Evolutionary conservation across 2,113 vertebrate species (phyloP).

Genomic region (Takifugu bimaculatus): DNA sequence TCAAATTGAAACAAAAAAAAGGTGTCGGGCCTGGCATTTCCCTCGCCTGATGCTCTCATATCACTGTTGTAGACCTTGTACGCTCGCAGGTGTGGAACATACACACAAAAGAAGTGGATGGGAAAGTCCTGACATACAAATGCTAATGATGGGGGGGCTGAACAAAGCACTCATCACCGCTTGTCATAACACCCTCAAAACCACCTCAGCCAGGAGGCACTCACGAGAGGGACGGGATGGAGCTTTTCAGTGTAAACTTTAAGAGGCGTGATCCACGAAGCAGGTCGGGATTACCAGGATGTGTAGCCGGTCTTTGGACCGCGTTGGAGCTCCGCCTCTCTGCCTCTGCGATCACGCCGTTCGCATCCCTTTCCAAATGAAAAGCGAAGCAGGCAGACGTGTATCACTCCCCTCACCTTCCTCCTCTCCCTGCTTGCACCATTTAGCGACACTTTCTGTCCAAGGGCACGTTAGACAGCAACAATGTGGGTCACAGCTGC

Average conservation of each 20-base stretch:
- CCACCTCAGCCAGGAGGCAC: slow-evolving; percentile 25
- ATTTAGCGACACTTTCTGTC: background rate
- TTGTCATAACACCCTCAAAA: slow-evolving; percentile 17
- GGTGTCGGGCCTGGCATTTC: background rate
- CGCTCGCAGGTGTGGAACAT: slow-evolving; percentile 13
- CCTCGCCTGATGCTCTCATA: slow-evolving; percentile 14
- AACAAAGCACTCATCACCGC: slow-evolving; percentile 44
- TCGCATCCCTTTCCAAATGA: background rate
- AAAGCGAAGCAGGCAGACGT: background rate
- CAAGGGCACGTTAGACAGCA: background rate
- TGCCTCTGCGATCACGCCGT: background rate
- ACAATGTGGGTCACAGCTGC: slow-evolving; percentile 23
- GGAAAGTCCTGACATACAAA: slow-evolving; percentile 30
- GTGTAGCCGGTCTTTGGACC: background rate
- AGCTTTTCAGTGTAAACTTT: background rate
- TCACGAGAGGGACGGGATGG: background rate
- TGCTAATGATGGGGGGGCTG: slow-evolving; percentile 39
- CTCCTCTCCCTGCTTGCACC: background rate
- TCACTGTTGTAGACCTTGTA: slow-evolving; percentile 2
- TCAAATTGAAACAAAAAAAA: slow-evolving; percentile 39
- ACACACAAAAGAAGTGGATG: slow-evolving; percentile 19
- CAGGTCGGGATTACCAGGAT: background rate
- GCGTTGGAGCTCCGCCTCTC: background rate
- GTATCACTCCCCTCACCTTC: background rate
- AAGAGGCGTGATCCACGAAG: background rate